Percentiles rank a stretch among this genome's conserved stretches.
phyloP scores from a whole-genome alignment of 2,888 invertebrate genomes.

The Cosmia pyralina region DNA sequence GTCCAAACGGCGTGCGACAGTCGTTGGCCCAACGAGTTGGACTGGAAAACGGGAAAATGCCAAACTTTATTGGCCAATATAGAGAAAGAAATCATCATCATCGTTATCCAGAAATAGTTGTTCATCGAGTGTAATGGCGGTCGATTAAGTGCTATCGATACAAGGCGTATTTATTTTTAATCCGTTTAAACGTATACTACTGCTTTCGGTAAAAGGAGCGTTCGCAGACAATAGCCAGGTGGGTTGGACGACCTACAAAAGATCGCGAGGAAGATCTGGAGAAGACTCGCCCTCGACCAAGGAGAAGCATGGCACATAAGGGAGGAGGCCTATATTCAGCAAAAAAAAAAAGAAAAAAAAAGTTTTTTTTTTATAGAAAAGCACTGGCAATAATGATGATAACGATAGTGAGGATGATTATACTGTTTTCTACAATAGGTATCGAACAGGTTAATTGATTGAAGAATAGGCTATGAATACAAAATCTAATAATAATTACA shows the following conservation, averaged over 20 bases:
- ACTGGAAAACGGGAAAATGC: constrained; percentile 44
- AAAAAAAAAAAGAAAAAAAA: background rate
- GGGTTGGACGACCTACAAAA: background rate
- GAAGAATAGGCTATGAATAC: background rate
- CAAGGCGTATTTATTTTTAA: constrained; percentile 3
- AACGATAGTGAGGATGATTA: background rate
- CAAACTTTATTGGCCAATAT: constrained; percentile 59
- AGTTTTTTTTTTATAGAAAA: no score
- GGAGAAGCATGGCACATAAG: background rate
- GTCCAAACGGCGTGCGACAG: constrained; percentile 58
- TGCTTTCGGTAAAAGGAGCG: background rate
- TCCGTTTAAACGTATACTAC: background rate
- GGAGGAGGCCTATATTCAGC: background rate
- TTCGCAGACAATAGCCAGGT: background rate
- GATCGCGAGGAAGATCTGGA: background rate
- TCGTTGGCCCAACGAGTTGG: constrained; percentile 42
- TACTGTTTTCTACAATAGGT: background rate
- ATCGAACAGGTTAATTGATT: background rate
- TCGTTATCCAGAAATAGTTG: constrained; percentile 49
- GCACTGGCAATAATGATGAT: background rate
- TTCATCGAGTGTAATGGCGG: constrained; percentile 36
- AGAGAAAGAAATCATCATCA: constrained; percentile 52
- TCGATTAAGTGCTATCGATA: constrained; percentile 19
- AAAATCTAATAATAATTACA: background rate
- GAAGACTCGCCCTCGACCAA: background rate